Percentiles rank a stretch among this genome's conserved stretches.
Conservation (phyloP, 2,113 vertebrate species). For the Meles meles region DNA sequence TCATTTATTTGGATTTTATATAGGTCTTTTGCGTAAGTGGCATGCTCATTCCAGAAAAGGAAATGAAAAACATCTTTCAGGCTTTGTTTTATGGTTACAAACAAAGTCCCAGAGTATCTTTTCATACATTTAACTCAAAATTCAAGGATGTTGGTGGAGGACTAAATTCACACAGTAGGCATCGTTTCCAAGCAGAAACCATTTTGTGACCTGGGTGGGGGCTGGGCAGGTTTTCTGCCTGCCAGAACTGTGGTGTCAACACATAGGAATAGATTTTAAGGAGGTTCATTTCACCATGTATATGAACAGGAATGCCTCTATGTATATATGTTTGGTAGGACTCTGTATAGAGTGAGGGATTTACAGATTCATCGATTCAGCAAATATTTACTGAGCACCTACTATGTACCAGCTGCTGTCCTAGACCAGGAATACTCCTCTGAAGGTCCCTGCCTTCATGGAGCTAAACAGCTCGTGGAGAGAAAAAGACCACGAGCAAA, state of each 20-base stretch:
- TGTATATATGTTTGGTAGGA: not conserved
- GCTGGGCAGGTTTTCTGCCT: too few species aligned
- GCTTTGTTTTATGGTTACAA: not conserved
- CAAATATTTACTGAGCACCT: not conserved
- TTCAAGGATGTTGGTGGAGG: not conserved
- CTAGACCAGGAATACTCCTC: not conserved
- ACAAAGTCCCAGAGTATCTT: not conserved
- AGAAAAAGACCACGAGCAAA: not conserved
- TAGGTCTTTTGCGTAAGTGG: not conserved
- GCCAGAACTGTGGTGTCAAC: rapidly evolving
- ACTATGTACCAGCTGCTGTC: not conserved
- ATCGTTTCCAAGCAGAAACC: not conserved
- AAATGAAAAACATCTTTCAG: not conserved
- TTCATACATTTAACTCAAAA: not conserved
- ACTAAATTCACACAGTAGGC: not conserved
- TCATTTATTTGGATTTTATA: not conserved
- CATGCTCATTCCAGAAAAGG: not conserved
- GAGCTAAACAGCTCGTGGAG: not conserved
- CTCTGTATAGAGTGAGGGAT: not conserved
- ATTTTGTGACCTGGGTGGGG: not conserved
- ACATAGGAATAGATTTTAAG: not conserved
- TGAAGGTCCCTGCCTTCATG: not conserved
- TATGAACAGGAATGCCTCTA: not conserved
- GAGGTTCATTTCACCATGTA: too few species aligned
- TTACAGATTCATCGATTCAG: not conserved